Base-by-base conservation (phyloP, 2,888 invertebrate species). In the Zaprionus bogoriensis region DNA sequence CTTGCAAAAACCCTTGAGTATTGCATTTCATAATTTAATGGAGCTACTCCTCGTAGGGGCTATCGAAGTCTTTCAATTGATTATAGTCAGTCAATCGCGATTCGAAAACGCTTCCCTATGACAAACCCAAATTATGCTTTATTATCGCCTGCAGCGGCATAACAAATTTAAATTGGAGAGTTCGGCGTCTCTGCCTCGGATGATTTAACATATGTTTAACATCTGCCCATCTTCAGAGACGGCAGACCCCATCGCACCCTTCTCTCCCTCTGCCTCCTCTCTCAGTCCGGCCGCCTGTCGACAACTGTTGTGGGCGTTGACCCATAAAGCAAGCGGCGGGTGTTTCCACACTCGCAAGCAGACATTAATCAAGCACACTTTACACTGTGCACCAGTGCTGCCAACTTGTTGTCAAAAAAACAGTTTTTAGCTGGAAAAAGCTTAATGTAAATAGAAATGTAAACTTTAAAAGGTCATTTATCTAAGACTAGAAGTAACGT, bases 121-220 rank as follows among this genome's bases (percentile, higher is more conserved):
- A 10, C 10, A 27, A 27, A 10, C 30, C 30, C n/a, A n/a, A n/a
- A 30, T n/a, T 36, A 17, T 3, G 7, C 7, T 9, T 3, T 27
- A 7, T 27, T 5, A 7, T 9, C 6, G 3, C 32, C 9, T 7
- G 14, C 9, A 14, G 32, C 32, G 14, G 1, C 32, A 36, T 36
- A 36, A 2, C 32, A 36, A 36, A 17, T 36, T 36, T 36, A 9
- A 17, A 36, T 36, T 36, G 14, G 7, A 14, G 7, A 17, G 7
- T 17, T 36, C 5, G 1, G n/a, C n/a, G n/a, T n/a, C 30, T 7
- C 32, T 1, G 3, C 17, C 17, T 36, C 32, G 28, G 32, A 46
- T 41, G 47, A 22, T n/a, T 45, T 60, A 53, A 41, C 67, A 50
- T 50, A 42, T 54, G 69, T 51, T 53, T 67, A 45, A 41, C 67